phyloP scores from a whole-genome alignment of 2,797 vertebrate genomes.

The Notoglanidium macrostoma region DNA sequence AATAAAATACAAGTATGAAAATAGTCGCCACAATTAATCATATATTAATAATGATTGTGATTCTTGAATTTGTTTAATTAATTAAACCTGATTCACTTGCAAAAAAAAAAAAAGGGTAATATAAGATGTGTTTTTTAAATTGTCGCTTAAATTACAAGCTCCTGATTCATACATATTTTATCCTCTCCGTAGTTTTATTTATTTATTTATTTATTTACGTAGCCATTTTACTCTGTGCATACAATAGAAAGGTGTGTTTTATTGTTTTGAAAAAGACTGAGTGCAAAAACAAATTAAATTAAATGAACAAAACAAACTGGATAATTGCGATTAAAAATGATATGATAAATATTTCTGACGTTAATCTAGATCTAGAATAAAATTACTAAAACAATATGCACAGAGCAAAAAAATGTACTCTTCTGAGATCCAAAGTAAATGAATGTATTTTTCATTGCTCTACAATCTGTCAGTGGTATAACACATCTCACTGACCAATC shows the following conservation, averaged over 20 bases:
- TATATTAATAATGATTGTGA: background rate
- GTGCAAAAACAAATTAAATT: background rate
- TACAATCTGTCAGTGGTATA: too few relatives aligned
- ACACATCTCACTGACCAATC: conserved; percentile 21
- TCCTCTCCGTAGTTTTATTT: background rate
- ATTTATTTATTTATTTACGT: background rate
- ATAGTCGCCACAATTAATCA: background rate
- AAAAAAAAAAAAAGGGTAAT: background rate
- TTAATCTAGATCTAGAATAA: background rate
- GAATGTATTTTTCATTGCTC: background rate
- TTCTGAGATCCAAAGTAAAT: background rate
- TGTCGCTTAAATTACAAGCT: background rate
- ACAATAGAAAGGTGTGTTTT: background rate
- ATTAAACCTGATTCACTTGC: background rate
- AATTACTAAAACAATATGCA: background rate
- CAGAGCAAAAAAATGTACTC: background rate
- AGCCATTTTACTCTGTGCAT: background rate
- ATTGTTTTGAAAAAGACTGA: background rate
- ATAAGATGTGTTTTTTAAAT: background rate
- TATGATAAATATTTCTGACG: background rate
- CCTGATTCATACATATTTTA: background rate
- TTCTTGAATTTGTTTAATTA: background rate
- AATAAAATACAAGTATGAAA: background rate
- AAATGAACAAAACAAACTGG: background rate
- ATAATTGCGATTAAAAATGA: background rate